Conservation (phyloP, 2,888 invertebrate genomes). For the Tolmerus cingulatus region DNA sequence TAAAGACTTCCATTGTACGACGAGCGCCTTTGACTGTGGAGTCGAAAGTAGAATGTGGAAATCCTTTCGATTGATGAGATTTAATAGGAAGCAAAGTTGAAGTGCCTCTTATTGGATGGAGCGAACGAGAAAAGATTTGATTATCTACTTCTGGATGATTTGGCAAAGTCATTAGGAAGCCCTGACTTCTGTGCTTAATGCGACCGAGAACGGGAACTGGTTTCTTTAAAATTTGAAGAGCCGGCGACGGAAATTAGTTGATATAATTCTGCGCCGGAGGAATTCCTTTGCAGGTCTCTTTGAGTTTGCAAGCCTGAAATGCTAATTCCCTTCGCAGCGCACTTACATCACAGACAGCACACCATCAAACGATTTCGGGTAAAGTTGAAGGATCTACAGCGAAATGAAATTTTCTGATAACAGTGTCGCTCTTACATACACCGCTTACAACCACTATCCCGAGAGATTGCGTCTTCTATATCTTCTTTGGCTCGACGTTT, state of each 20-base stretch:
- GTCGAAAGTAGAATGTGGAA: constrained; percentile 25
- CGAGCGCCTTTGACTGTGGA: constrained; percentile 32
- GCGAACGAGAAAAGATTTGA: constrained; percentile 18
- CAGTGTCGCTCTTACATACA: not conserved
- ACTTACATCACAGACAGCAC: not conserved
- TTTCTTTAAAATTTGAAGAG: not conserved
- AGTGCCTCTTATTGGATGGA: constrained; percentile 29
- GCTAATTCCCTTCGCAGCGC: not conserved
- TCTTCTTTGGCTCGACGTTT: not conserved
- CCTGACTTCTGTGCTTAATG: not conserved
- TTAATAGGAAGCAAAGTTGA: constrained; percentile 39
- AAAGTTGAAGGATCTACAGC: not conserved
- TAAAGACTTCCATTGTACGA: constrained; percentile 37
- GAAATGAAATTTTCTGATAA: constrained; percentile 7
- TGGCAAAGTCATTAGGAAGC: constrained; percentile 17
- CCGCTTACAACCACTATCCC: not conserved
- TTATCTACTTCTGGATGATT: constrained; percentile 30
- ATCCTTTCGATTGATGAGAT: constrained; percentile 40
- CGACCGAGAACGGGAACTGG: not conserved
- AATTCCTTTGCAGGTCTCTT: not conserved
- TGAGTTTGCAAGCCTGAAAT: not conserved
- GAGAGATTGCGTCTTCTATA: not conserved
- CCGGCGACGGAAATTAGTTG: not conserved
- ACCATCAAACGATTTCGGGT: not conserved
- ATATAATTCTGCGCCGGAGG: not conserved